Evolutionary conservation across 2,797 vertebrate genomes (phyloP), one percentile per base, ranked within the genome.

Genomic region (Pteronotus mesoamericanus): DNA sequence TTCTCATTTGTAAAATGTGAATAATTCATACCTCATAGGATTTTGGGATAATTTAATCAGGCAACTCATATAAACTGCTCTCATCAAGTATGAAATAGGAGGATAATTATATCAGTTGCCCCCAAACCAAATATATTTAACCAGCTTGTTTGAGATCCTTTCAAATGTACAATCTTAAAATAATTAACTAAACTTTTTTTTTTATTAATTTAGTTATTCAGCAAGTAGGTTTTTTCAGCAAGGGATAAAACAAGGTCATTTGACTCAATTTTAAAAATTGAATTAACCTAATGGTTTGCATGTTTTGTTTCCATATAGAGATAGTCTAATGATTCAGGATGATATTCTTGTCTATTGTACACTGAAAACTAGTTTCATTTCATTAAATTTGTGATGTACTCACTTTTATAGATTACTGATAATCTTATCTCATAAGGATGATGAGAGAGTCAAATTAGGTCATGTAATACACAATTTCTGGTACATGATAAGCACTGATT

Each of bases 21-120:
- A 93, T 95, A 94, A 97, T 91, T 95, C 69, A 91, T 93, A 64
- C 71, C 79, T 94, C 78, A n/a, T 78, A 89, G 57, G 82, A 94
- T 79, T 94, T 91, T 57, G 85, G 86, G 69, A 32, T 92, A 83
- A 91, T 77, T 94, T 86, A 94, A 95, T 95, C 85, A 86, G 68
- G 59, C 87, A 74, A 84, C 61, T 91, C 64, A 34, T 92, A 86
- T 74, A 95, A 89, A 92, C 72, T 72, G 42, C 64, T 92, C 91
- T 92, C 85, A 89, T 88, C 77, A 96, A 92, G 42, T 86, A 88
- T 44, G 18, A 94, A 92, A 53, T 75, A 74, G 89, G 12, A 88
- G 88, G 66, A 80, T 94, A 96, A 92, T 94, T 91, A 92, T 22
- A 91, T 75, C 51, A 82, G 44, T 94, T 94, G 78, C 14, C 72